phyloP scores from a whole-genome alignment of 2,113 vertebrate genomes.

The Vulpes ferrilata region DNA sequence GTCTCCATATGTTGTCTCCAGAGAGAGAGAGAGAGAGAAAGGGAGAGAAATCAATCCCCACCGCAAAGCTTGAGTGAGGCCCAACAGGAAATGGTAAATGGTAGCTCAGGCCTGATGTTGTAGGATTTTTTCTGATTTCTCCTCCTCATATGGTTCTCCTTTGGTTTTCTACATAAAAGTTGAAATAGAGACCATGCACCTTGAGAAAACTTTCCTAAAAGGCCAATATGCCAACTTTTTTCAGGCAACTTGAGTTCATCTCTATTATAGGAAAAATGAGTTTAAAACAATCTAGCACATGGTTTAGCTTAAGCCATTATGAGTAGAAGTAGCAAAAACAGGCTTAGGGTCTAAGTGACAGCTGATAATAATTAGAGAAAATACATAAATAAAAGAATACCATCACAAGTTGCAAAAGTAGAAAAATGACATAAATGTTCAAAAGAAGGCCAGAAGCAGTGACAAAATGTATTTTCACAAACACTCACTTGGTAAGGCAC shows the following conservation, averaged over 20 bases:
- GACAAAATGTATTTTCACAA: slow-evolving; percentile 16
- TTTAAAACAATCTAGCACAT: not conserved
- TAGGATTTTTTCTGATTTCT: not conserved
- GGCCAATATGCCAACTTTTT: not conserved
- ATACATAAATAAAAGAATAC: not conserved
- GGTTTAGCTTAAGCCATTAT: not conserved
- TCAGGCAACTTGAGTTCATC: not conserved
- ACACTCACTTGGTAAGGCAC: not conserved
- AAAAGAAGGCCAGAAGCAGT: not conserved
- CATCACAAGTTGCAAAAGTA: not conserved
- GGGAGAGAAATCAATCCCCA: fast-evolving
- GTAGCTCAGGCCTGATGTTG: not conserved
- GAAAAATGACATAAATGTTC: slow-evolving; percentile 23
- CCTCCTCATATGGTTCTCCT: not conserved
- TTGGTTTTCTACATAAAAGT: not conserved
- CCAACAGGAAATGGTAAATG: not conserved
- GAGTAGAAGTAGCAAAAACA: not conserved
- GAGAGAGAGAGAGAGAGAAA: not conserved
- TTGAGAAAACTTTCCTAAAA: not conserved
- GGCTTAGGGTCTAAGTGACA: slow-evolving; percentile 8
- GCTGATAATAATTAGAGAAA: slow-evolving; percentile 10
- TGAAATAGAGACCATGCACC: not conserved
- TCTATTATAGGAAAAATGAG: not conserved
- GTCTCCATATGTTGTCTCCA: not conserved
- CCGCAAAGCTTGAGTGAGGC: not conserved